These are phyloP conservation scores for Drosophila pseudoobscura DNA, from an alignment of 1,140 invertebrate species.

Conservation along the genomic window DNA sequence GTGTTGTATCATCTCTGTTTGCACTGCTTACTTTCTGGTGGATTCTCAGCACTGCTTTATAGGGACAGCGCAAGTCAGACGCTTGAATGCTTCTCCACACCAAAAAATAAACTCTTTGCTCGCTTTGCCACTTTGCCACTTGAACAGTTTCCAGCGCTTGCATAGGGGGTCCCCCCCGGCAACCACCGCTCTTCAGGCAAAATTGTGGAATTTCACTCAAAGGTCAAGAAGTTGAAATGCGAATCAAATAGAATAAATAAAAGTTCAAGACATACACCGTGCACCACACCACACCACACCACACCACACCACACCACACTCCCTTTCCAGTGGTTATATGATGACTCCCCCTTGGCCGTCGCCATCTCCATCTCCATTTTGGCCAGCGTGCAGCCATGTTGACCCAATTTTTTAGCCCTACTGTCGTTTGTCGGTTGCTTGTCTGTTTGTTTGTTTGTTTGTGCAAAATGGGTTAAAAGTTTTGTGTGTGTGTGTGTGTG, in stretches of 20 bases:
- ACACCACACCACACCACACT: not conserved
- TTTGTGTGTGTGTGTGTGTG: conserved; percentile 11
- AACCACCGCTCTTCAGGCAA: not conserved
- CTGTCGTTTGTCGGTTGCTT: conserved; percentile 52
- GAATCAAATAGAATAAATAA: conserved; percentile 36
- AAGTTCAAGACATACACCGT: conserved; percentile 22
- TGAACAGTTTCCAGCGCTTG: too few relatives aligned
- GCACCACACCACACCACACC: not conserved
- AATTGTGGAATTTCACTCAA: conserved; percentile 17
- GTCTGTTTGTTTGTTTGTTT: conserved; percentile 65
- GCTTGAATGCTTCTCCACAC: not conserved
- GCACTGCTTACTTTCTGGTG: too few relatives aligned
- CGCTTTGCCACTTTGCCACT: conserved; percentile 5
- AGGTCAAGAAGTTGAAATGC: conserved; percentile 34
- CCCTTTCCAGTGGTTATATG: not conserved
- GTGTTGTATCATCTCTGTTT: too few relatives aligned
- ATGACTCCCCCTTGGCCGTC: not conserved
- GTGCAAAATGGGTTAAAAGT: conserved; percentile 72
- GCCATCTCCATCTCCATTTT: conserved; percentile 12
- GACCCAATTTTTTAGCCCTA: conserved; percentile 56
- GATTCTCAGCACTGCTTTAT: too few relatives aligned
- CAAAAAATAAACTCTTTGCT: not conserved
- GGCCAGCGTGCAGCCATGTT: conserved; percentile 44
- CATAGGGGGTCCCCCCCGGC: not conserved
- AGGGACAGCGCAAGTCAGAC: not conserved